phyloP scores from a whole-genome alignment of 1,140 invertebrate genomes.

The Anoplolepis gracilipes region DNA sequence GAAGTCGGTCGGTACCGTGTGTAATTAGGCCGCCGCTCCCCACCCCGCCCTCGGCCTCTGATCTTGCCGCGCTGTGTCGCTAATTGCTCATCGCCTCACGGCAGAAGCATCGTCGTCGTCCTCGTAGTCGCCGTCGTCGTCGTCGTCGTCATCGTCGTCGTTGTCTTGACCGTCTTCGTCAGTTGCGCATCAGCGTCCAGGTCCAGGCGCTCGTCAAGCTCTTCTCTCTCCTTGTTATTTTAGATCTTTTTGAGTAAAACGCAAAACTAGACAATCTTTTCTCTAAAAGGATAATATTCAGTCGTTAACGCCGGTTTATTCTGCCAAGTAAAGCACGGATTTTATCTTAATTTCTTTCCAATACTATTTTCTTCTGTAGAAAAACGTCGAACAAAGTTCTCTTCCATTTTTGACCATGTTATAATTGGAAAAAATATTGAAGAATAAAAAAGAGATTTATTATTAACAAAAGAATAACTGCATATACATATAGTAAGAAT shows the following conservation, averaged over 20 bases:
- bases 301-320: slow-evolving; percentile 34
- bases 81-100: slow-evolving; percentile 84
- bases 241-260: slow-evolving; percentile 28
- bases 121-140: slow-evolving; percentile 68
- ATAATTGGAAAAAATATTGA: background rate
- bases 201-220: slow-evolving; percentile 28
- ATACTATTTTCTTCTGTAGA: background rate
- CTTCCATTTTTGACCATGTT: background rate
- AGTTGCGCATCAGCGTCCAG: slow-evolving; percentile 5
- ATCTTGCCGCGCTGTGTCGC: slow-evolving; percentile 84
- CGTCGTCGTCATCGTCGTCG: slow-evolving; percentile 65
- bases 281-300: slow-evolving; percentile 28
- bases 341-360: slow-evolving; percentile 27
- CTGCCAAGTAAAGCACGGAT: background rate
- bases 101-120: slow-evolving; percentile 82
- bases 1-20: slow-evolving; percentile 84
- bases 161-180: slow-evolving; percentile 48
- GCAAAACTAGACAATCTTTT: slow-evolving; percentile 43
- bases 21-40: slow-evolving; percentile 84
- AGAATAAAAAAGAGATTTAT: too few species aligned
- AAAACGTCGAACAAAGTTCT: too few species aligned
- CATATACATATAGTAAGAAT: too few species aligned
- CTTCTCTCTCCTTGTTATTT: background rate
- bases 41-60: slow-evolving; percentile 82
- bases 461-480: too few species aligned